Percentiles rank a stretch among this genome's conserved stretches.
Conservation (phyloP, 2,888 invertebrate species). For the Danaus chrysippus region DNA sequence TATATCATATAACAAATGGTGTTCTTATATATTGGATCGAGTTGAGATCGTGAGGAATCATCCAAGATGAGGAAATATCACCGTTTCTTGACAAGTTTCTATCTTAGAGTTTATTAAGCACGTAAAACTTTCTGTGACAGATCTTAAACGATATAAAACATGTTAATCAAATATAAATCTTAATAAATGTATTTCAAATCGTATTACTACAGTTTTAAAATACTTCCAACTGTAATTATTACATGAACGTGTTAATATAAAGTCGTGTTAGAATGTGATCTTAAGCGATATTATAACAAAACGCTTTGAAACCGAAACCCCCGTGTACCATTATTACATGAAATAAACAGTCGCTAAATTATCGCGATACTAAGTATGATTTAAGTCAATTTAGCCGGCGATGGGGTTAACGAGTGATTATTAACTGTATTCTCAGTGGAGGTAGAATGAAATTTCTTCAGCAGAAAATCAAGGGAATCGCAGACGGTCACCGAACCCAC, state of each 20-base stretch:
- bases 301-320: neutral
- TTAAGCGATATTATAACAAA: neutral
- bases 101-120: too few species aligned
- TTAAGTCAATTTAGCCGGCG: slow-evolving; percentile 2
- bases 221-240: too few species aligned
- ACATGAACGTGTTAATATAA: neutral
- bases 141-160: too few species aligned
- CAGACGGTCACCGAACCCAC: slow-evolving; percentile 14
- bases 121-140: too few species aligned
- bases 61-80: too few species aligned
- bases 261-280: neutral
- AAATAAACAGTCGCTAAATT: slow-evolving; percentile 4
- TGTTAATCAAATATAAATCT: too few species aligned
- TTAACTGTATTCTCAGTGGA: neutral
- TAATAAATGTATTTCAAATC: too few species aligned
- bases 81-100: too few species aligned
- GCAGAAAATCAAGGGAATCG: neutral
- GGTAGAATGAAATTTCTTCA: neutral
- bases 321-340: neutral
- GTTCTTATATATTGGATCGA: too few species aligned
- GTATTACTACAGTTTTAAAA: too few species aligned
- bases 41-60: too few species aligned
- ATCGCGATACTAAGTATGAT: slow-evolving; percentile 6
- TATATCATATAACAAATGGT: too few species aligned
- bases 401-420: neutral